A percentile compares a stretch with the other conserved stretches of the same genome.
These are phyloP conservation scores for Pygoscelis adeliae DNA, from an alignment of 2,113 vertebrate genomes.

Conservation along the genomic window DNA sequence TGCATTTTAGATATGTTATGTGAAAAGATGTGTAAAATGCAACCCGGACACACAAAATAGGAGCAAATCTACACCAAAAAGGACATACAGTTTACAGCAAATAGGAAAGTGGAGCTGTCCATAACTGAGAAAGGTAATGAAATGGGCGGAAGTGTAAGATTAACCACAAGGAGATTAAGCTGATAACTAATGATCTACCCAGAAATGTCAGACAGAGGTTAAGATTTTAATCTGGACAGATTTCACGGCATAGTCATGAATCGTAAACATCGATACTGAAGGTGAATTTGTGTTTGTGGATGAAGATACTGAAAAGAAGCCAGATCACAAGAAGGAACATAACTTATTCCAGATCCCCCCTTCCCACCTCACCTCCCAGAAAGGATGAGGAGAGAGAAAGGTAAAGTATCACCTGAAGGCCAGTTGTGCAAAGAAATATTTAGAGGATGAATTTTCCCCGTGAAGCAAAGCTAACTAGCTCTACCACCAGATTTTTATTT, in stretches of 20 bases:
- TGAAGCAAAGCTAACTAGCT: not conserved
- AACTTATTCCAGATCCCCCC: not conserved
- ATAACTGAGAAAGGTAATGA: not conserved
- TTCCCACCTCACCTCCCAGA: not conserved
- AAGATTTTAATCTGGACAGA: slow-evolving; percentile 55
- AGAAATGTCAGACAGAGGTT: slow-evolving; percentile 51
- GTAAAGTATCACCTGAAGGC: not conserved
- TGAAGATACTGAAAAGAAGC: not conserved
- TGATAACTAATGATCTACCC: slow-evolving; percentile 58
- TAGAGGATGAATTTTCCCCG: fast-evolving
- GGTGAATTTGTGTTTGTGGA: not conserved
- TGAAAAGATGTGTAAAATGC: not conserved
- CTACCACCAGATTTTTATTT: not conserved
- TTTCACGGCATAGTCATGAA: not conserved
- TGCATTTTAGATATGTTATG: not conserved
- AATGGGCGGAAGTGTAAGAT: not conserved
- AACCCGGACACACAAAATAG: not conserved
- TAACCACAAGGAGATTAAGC: slow-evolving; percentile 55
- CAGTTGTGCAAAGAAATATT: not conserved
- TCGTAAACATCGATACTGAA: not conserved
- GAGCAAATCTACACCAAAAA: not conserved
- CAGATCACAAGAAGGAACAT: not conserved
- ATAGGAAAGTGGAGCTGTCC: not conserved
- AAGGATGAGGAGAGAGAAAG: not conserved
- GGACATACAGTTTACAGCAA: not conserved